Percentiles rank a stretch among this genome's conserved stretches.
phyloP scores from a whole-genome alignment of 2,888 invertebrate genomes.

The Tryphoninae sp. region DNA sequence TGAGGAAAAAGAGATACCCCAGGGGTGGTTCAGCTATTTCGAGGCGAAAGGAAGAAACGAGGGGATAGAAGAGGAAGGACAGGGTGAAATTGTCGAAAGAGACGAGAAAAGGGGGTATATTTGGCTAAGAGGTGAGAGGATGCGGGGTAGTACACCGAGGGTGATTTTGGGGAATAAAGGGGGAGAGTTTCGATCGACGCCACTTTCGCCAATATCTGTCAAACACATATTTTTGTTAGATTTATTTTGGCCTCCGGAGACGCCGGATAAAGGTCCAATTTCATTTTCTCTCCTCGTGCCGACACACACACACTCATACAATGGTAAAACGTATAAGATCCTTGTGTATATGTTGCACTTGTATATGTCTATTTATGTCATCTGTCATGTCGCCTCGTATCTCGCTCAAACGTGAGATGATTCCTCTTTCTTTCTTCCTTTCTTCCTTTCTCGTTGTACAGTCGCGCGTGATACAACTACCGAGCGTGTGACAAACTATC shows the following conservation, averaged over 20 bases:
- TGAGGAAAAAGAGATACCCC: slow-evolving; percentile 33
- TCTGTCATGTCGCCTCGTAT: slow-evolving; percentile 16
- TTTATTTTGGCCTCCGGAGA: slow-evolving; percentile 74
- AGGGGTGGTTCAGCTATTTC: slow-evolving; percentile 42
- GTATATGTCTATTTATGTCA: slow-evolving; percentile 17
- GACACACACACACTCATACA: slow-evolving; percentile 28
- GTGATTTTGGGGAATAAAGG: slow-evolving; percentile 40
- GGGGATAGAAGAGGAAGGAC: slow-evolving; percentile 15
- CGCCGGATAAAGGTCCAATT: slow-evolving; percentile 73
- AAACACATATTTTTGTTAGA: slow-evolving; percentile 79
- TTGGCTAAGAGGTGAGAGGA: background rate
- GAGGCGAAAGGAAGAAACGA: slow-evolving; percentile 7
- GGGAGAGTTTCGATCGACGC: slow-evolving; percentile 66
- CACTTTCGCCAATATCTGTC: slow-evolving; percentile 78
- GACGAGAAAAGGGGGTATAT: slow-evolving; percentile 13
- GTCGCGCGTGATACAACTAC: slow-evolving; percentile 42
- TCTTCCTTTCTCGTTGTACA: slow-evolving; percentile 55
- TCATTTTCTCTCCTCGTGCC: slow-evolving; percentile 73
- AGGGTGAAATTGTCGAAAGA: slow-evolving; percentile 44
- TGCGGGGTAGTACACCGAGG: background rate
- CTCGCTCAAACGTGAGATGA: background rate
- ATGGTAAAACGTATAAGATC: slow-evolving; percentile 48
- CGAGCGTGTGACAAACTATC: background rate
- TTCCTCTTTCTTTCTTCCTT: slow-evolving; percentile 41
- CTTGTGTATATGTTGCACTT: background rate